phyloP scores from a whole-genome alignment of 2,797 vertebrate species.

The Tokudaia tokunoshimensis region DNA sequence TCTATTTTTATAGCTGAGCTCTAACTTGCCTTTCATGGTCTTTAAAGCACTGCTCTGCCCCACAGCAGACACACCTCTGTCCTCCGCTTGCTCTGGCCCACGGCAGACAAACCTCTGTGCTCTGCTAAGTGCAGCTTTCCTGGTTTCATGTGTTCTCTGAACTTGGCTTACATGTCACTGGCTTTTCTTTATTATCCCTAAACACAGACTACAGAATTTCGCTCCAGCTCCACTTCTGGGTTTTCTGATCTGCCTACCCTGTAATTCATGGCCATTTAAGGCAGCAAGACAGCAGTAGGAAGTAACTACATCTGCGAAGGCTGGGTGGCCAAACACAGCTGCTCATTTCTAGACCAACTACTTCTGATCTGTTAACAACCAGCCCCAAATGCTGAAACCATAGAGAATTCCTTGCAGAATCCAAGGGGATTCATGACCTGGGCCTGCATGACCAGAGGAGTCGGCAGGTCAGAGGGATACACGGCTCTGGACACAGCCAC shows the following conservation, averaged over 20 bases:
- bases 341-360: not conserved
- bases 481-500: not conserved
- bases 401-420: not conserved
- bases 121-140: not conserved
- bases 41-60: not conserved
- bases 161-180: not conserved
- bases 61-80: not conserved
- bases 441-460: not conserved
- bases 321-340: not conserved
- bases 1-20: not conserved
- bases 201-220: not conserved
- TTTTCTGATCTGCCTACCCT: not conserved
- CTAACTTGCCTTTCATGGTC: not conserved
- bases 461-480: not conserved
- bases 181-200: conserved; percentile 13
- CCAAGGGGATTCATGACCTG: no score
- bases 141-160: not conserved
- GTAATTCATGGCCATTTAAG: not conserved
- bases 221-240: not conserved
- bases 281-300: not conserved
- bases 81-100: not conserved
- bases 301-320: fast-evolving
- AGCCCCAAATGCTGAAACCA: not conserved
- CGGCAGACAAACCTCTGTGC: not conserved
- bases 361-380: not conserved